Conservation (phyloP, 1,140 invertebrate species). For the Oncopeltus fasciatus region DNA sequence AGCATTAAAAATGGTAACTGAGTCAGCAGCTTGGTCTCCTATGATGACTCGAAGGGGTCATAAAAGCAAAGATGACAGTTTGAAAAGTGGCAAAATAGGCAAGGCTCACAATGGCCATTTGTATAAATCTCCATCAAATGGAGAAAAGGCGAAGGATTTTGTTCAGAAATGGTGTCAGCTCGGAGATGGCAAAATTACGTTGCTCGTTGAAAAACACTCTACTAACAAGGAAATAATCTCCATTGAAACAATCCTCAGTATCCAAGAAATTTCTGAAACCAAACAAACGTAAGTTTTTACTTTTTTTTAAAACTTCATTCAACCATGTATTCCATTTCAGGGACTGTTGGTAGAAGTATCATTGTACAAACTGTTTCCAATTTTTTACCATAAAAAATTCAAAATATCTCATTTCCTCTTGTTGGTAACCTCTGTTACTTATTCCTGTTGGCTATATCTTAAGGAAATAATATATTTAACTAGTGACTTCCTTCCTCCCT, state of each 20-base stretch:
- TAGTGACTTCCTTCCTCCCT: no score
- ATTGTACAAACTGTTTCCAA: no score
- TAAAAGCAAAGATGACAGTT: conserved; percentile 9
- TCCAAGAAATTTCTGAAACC: conserved; percentile 44
- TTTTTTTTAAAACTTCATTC: background rate
- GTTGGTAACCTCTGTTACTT: no score
- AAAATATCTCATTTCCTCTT: no score
- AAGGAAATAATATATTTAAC: no score
- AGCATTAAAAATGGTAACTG: conserved; percentile 30
- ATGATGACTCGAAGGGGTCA: conserved; percentile 27
- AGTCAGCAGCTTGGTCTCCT: conserved; percentile 28
- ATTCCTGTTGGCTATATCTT: no score
- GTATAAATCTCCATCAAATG: conserved; percentile 28
- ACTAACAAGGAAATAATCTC: conserved; percentile 40
- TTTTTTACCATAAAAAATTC: no score
- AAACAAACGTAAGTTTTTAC: conserved; percentile 34
- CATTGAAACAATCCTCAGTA: conserved; percentile 39
- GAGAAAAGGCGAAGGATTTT: conserved; percentile 37
- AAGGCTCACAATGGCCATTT: conserved; percentile 30
- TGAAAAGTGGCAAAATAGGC: conserved; percentile 3
- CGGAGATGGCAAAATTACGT: conserved; percentile 36
- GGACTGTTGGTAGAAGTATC: no score
- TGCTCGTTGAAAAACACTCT: conserved; percentile 37
- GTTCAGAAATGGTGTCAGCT: conserved; percentile 36
- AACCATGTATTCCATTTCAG: background rate